phyloP scores from a whole-genome alignment of 64 coral and sea anemone species.

The Montipora sp. region DNA sequence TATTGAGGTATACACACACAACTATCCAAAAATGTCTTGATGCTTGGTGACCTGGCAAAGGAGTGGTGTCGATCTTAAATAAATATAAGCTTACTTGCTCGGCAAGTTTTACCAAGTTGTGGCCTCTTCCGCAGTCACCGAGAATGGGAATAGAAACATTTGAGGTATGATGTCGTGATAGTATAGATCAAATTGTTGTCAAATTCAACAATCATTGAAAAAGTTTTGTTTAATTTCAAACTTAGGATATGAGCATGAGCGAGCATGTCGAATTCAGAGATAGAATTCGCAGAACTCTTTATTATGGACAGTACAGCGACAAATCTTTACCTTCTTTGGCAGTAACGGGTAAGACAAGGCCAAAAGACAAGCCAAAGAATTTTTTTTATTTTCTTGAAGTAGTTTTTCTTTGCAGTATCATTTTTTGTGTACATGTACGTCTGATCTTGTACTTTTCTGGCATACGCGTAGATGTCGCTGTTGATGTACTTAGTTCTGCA shows the following conservation, averaged over 20 bases:
- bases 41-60: no score
- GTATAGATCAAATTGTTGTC: not conserved
- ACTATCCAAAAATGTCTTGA: no score
- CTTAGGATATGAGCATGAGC: not conserved
- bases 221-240: not conserved
- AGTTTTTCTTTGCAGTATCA: not conserved
- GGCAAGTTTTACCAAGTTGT: no score
- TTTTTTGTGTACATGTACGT: not conserved
- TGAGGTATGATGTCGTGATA: not conserved
- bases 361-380: not conserved
- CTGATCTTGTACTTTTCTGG: not conserved
- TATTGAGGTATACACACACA: no score
- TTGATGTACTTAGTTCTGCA: constrained; percentile 73
- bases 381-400: not conserved
- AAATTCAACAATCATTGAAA: not conserved
- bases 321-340: constrained; percentile 82
- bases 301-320: constrained; percentile 88
- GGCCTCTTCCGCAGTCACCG: not conserved
- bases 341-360: constrained; percentile 73
- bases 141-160: not conserved
- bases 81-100: no score
- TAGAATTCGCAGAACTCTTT: constrained; percentile 74
- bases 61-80: not conserved
- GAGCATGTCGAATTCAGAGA: constrained; percentile 66
- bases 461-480: constrained; percentile 76